Conservation (phyloP, 2,113 vertebrate species). For the Mus pahari region DNA sequence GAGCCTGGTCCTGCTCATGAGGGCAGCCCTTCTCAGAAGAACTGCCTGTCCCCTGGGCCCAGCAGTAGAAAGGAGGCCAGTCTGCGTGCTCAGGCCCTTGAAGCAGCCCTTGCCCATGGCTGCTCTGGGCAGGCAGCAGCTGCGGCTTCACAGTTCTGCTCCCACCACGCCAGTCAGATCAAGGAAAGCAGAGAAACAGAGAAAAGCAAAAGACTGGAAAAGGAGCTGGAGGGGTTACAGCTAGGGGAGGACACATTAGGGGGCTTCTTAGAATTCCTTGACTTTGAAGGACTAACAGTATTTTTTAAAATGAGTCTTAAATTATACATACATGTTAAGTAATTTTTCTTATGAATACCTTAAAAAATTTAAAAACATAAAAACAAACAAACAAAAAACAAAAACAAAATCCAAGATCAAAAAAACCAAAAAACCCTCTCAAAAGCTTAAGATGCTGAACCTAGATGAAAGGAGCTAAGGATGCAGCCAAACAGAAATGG, state of each 20-base stretch:
- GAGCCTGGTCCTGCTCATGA: background rate
- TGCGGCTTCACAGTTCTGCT: slow-evolving; percentile 46
- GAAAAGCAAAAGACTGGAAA: background rate
- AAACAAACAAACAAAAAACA: slow-evolving; percentile 15
- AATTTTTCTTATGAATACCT: slow-evolving; percentile 16
- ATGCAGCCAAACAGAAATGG: slow-evolving; percentile 15
- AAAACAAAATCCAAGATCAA: background rate
- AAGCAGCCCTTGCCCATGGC: slow-evolving; percentile 66
- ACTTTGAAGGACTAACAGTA: background rate
- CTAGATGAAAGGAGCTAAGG: background rate
- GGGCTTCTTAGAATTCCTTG: background rate
- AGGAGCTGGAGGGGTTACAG: background rate
- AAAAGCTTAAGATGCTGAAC: slow-evolving; percentile 5
- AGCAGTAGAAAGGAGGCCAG: slow-evolving; percentile 47
- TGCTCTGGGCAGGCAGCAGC: slow-evolving; percentile 59
- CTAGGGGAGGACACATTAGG: background rate
- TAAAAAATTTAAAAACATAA: background rate
- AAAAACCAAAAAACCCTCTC: slow-evolving; percentile 4
- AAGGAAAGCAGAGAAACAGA: background rate
- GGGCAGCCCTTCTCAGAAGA: slow-evolving; percentile 59
- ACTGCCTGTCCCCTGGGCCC: background rate
- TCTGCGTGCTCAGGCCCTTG: background rate
- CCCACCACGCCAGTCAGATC: slow-evolving; percentile 35
- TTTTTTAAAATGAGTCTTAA: slow-evolving; percentile 27
- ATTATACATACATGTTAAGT: background rate